phyloP scores from a whole-genome alignment of 2,888 invertebrate genomes.

The Drosophila parthenogenetica region DNA sequence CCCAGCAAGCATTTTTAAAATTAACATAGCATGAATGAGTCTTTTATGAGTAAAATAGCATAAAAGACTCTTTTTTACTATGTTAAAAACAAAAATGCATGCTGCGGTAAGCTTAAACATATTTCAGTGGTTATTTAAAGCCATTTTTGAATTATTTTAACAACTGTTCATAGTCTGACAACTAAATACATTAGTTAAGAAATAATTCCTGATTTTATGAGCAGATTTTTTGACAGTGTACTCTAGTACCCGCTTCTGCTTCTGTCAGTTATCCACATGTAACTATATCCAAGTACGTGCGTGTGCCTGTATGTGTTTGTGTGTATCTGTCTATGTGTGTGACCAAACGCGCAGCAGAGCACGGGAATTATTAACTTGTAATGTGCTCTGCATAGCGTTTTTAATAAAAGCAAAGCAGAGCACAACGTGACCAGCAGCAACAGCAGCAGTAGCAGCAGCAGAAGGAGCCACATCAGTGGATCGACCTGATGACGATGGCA shows the following conservation, averaged over 20 bases:
- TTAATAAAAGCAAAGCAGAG: conserved; percentile 76
- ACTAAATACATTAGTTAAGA: too few species aligned
- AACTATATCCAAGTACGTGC: conserved; percentile 31
- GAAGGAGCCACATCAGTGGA: conserved; percentile 22
- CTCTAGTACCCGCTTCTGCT: background rate
- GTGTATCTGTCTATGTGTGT: conserved; percentile 33
- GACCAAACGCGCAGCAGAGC: conserved; percentile 54
- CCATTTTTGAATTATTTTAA: too few species aligned
- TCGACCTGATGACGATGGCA: conserved; percentile 57
- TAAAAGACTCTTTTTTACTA: too few species aligned
- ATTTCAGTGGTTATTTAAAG: too few species aligned
- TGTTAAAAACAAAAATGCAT: too few species aligned
- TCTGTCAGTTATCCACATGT: conserved; percentile 16
- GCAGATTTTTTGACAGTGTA: background rate
- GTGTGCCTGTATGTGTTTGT: conserved; percentile 1
- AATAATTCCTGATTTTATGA: background rate
- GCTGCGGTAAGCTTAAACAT: too few species aligned
- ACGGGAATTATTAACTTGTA: conserved; percentile 81
- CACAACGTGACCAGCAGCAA: conserved; percentile 72
- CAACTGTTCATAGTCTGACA: too few species aligned
- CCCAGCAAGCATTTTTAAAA: too few species aligned
- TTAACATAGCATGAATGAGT: too few species aligned
- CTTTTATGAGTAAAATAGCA: too few species aligned
- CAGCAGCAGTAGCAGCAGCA: conserved; percentile 49
- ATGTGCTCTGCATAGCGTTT: conserved; percentile 81